phyloP scores from a whole-genome alignment of 1,140 invertebrate genomes.

The Apolygus lucorum region DNA sequence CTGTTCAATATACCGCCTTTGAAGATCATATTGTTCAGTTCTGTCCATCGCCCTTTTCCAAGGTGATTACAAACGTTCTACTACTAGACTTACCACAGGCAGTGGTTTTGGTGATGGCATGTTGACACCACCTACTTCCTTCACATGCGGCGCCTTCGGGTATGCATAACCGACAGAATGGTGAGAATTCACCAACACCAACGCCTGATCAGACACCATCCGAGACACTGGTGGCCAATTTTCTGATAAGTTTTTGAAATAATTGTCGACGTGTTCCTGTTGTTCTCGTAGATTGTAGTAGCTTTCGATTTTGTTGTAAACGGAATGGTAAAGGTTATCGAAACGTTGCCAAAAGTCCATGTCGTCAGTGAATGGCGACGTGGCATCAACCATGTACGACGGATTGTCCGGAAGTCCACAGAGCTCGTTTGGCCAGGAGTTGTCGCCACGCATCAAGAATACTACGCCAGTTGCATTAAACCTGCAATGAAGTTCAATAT shows the following conservation, averaged over 20 bases:
- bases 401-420: background rate
- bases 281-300: background rate
- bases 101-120: slow-evolving; percentile 33
- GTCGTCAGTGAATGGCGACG: background rate
- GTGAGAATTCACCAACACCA: slow-evolving; percentile 34
- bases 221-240: slow-evolving; percentile 29
- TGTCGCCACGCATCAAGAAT: background rate
- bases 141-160: slow-evolving; percentile 36
- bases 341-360: slow-evolving; percentile 3
- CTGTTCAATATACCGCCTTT: background rate
- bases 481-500: too few species aligned
- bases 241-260: slow-evolving; percentile 31
- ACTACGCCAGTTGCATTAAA: background rate
- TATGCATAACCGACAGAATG: slow-evolving; percentile 35
- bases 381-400: background rate
- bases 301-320: background rate
- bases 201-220: slow-evolving; percentile 28
- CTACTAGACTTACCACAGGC: slow-evolving; percentile 34
- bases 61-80: too few species aligned
- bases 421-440: background rate
- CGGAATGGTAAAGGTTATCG: background rate
- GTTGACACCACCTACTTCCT: slow-evolving; percentile 37
- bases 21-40: background rate
- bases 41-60: background rate
- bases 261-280: slow-evolving; percentile 17